Conservation (phyloP, 2,113 vertebrate genomes). For the Antechinus stuartii region DNA sequence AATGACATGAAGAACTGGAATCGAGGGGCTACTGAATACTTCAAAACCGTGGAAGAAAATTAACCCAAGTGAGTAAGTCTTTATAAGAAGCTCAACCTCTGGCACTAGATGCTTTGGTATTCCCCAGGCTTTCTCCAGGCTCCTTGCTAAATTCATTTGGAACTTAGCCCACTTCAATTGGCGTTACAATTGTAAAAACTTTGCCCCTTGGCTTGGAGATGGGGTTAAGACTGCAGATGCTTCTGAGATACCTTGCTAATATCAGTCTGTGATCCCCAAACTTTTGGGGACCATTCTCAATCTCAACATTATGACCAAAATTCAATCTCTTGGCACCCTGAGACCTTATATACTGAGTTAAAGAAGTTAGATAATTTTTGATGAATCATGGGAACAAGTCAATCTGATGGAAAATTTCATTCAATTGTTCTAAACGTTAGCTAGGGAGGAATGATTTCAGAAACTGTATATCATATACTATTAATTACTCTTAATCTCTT, state of each 20-base stretch:
- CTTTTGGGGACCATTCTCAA: no score
- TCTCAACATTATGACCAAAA: no score
- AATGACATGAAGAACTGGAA: no score
- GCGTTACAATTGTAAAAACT: no score
- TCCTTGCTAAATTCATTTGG: no score
- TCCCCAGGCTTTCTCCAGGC: conserved; percentile 30
- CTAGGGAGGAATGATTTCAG: conserved; percentile 18
- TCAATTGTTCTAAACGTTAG: conserved; percentile 18
- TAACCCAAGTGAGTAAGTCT: conserved; percentile 67
- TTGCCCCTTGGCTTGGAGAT: no score
- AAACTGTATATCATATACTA: background rate
- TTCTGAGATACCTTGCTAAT: no score
- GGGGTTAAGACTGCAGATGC: no score
- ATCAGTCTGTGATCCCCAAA: no score
- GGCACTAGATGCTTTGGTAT: conserved; percentile 28
- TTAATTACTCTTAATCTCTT: background rate
- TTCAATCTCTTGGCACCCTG: background rate
- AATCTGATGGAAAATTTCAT: conserved; percentile 20
- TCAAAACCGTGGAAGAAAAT: conserved; percentile 74
- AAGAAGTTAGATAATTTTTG: conserved; percentile 9
- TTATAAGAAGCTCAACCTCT: conserved; percentile 51
- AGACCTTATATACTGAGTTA: conserved; percentile 19
- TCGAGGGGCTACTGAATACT: conserved; percentile 30
- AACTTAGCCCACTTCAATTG: no score
- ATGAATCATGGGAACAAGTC: background rate